Conservation (phyloP, 1,140 invertebrate genomes). For the Augochlora pura region DNA sequence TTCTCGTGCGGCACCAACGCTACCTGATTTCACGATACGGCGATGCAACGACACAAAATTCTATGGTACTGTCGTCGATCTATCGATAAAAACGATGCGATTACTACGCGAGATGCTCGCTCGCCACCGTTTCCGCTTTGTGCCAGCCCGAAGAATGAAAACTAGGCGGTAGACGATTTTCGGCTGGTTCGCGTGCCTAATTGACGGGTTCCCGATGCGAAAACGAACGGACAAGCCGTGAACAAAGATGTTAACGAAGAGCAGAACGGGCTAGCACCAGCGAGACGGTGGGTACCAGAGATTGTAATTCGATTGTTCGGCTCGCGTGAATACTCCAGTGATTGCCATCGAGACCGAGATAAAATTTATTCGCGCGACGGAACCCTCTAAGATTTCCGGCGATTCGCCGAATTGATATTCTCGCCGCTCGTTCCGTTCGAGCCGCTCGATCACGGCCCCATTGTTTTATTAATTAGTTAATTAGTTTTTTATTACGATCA, state of each 20-base stretch:
- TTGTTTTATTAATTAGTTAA: conserved; percentile 70
- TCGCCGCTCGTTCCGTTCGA: conserved; percentile 45
- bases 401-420: conserved; percentile 73
- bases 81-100: too few relatives aligned
- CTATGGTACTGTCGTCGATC: too few relatives aligned
- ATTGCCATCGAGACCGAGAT: conserved; percentile 73
- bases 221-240: background rate
- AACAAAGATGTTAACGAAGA: background rate
- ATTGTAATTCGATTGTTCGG: conserved; percentile 53
- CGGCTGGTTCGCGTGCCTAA: too few relatives aligned
- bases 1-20: background rate
- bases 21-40: background rate
- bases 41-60: too few relatives aligned
- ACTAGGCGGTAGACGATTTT: too few relatives aligned
- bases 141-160: too few relatives aligned
- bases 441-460: conserved; percentile 63
- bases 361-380: conserved; percentile 69
- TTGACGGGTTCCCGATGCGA: too few relatives aligned
- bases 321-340: conserved; percentile 72
- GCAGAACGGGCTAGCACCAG: background rate
- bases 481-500: too few relatives aligned
- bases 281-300: background rate
- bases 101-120: too few relatives aligned
- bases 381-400: conserved; percentile 39
- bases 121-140: too few relatives aligned